These are phyloP conservation scores for Mormyrus proboscirostris DNA, from an alignment of 2,797 vertebrate species.

Conservation along the genomic window DNA sequence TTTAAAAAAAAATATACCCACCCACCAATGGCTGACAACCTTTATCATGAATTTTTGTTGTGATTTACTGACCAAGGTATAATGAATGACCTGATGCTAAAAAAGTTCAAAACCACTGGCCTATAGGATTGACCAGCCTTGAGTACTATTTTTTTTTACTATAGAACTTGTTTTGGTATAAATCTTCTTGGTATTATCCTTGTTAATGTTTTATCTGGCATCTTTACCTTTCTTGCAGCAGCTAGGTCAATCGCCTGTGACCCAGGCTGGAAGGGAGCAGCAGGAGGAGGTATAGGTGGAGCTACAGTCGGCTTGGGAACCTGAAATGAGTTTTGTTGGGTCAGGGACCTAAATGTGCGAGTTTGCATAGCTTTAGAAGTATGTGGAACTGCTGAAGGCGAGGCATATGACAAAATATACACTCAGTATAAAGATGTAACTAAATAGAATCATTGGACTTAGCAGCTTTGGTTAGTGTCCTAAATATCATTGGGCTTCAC, in stretches of 20 bases:
- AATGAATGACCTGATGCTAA: neutral
- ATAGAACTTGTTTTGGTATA: neutral
- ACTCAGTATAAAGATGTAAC: slow-evolving; percentile 1
- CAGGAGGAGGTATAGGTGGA: slow-evolving; percentile 52
- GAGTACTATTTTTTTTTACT: neutral
- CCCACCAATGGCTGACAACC: neutral
- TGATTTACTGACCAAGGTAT: neutral
- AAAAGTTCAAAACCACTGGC: neutral
- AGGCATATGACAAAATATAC: neutral
- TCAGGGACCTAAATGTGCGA: neutral
- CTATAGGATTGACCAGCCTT: neutral
- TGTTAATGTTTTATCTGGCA: neutral
- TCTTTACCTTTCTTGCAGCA: slow-evolving; percentile 54
- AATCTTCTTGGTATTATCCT: neutral
- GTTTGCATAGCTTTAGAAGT: neutral
- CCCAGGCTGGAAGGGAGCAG: slow-evolving; percentile 37
- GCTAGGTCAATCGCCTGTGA: slow-evolving; percentile 35
- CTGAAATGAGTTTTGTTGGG: slow-evolving; percentile 39
- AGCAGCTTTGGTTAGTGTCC: neutral
- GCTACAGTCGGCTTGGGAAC: slow-evolving; percentile 31
- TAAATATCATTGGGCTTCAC: neutral
- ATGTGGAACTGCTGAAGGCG: neutral
- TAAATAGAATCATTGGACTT: neutral
- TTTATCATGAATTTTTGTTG: neutral
- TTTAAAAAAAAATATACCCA: neutral